These are phyloP conservation scores for Pygathrix nemaeus DNA, from an alignment of 2,113 vertebrate genomes.

Conservation along the genomic window DNA sequence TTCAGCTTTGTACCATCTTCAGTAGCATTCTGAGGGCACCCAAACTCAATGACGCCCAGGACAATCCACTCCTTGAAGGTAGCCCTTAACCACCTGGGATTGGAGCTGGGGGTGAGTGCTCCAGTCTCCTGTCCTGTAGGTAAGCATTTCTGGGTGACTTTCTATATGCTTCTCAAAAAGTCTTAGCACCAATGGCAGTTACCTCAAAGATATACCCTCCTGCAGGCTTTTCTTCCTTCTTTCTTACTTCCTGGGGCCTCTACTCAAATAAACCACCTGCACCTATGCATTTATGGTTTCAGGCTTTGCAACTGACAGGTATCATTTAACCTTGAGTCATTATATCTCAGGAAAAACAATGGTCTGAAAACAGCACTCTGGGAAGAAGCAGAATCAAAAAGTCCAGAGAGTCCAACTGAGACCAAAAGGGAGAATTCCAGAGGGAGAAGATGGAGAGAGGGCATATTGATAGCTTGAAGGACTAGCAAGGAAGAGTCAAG, in stretches of 20 bases:
- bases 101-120: neutral
- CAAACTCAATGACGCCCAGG: accelerated
- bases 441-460: neutral
- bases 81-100: neutral
- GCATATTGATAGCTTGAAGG: neutral
- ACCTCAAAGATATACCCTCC: neutral
- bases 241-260: neutral
- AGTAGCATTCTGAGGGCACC: too few relatives aligned
- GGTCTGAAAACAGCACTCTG: neutral
- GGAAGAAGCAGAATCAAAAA: neutral
- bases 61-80: neutral
- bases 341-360: neutral
- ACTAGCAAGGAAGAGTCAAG: neutral
- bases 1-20: neutral
- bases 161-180: neutral
- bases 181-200: neutral
- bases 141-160: neutral
- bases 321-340: neutral
- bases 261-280: neutral
- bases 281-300: neutral
- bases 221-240: neutral
- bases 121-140: neutral
- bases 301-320: neutral
- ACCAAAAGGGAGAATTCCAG: neutral
- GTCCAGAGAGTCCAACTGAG: neutral